Conservation (phyloP, 1,140 invertebrate species). For the Ditylenchus dipsaci region DNA sequence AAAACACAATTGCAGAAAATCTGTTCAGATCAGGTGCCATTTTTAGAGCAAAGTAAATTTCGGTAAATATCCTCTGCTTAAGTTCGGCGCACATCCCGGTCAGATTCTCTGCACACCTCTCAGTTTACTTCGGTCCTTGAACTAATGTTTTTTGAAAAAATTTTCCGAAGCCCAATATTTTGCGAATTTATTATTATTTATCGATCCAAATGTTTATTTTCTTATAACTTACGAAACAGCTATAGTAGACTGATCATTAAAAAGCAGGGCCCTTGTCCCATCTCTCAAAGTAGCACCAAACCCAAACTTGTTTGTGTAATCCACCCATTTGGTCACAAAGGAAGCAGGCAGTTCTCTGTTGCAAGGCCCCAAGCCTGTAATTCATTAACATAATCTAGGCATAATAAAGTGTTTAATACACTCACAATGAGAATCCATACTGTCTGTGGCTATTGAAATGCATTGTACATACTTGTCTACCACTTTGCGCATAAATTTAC, state of each 20-base stretch:
- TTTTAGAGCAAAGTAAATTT: too few relatives aligned
- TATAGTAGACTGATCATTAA: constrained; percentile 39
- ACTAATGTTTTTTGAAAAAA: too few relatives aligned
- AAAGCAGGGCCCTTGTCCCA: constrained; percentile 33
- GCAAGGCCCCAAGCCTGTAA: constrained; percentile 23
- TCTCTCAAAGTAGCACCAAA: constrained; percentile 36
- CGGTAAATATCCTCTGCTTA: too few relatives aligned
- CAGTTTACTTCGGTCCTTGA: too few relatives aligned
- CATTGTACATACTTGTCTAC: constrained; percentile 12
- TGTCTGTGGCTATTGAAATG: neutral
- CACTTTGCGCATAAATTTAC: constrained; percentile 10
- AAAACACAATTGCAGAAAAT: too few relatives aligned
- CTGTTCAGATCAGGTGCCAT: too few relatives aligned
- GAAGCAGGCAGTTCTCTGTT: constrained; percentile 22
- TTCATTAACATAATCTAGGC: neutral
- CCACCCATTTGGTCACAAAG: constrained; percentile 43
- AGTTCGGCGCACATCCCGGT: too few relatives aligned
- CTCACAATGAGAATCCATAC: constrained; percentile 1
- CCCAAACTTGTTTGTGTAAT: constrained; percentile 49
- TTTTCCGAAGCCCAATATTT: too few relatives aligned
- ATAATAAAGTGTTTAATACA: neutral
- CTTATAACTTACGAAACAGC: constrained; percentile 22
- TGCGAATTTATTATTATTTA: too few relatives aligned
- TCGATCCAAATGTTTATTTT: neutral
- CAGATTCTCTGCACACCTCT: too few relatives aligned